phyloP scores from a whole-genome alignment of 2,113 vertebrate genomes.

The Misgurnus mizolepis region DNA sequence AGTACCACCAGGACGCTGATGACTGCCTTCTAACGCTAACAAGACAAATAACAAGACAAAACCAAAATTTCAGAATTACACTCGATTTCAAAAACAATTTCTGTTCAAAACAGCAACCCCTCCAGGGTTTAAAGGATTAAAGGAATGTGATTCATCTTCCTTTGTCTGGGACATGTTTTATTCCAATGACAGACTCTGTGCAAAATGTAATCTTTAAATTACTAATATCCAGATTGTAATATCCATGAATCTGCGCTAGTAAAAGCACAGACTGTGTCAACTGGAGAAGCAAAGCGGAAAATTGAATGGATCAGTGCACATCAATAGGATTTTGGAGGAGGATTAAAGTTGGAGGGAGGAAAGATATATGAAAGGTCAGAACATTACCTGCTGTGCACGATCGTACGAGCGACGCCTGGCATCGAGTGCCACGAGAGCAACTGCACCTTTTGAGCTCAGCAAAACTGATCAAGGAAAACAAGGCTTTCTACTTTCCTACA shows the following conservation, averaged over 20 bases:
- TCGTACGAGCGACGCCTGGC: not conserved
- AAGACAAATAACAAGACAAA: conserved; percentile 9
- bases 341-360: not conserved
- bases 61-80: not conserved
- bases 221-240: conserved; percentile 6
- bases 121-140: not conserved
- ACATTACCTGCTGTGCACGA: not conserved
- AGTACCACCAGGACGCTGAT: not conserved
- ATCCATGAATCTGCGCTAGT: conserved; percentile 2
- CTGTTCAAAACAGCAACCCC: not conserved
- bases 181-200: not conserved
- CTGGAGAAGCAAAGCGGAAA: conserved; percentile 3
- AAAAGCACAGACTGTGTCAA: not conserved
- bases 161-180: conserved; percentile 5
- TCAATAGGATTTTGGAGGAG: not conserved
- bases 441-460: not conserved
- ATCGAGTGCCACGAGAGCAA: not conserved
- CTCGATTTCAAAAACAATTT: not conserved
- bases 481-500: not conserved
- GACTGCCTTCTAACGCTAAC: not conserved
- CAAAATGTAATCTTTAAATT: not conserved
- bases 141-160: not conserved
- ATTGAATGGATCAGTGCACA: not conserved
- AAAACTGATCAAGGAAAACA: not conserved
- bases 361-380: conserved; percentile 13